Percentiles rank a stretch among this genome's conserved stretches.
These are phyloP conservation scores for Drosophila setifemur DNA, from an alignment of 1,140 invertebrate species.

Conservation along the genomic window DNA sequence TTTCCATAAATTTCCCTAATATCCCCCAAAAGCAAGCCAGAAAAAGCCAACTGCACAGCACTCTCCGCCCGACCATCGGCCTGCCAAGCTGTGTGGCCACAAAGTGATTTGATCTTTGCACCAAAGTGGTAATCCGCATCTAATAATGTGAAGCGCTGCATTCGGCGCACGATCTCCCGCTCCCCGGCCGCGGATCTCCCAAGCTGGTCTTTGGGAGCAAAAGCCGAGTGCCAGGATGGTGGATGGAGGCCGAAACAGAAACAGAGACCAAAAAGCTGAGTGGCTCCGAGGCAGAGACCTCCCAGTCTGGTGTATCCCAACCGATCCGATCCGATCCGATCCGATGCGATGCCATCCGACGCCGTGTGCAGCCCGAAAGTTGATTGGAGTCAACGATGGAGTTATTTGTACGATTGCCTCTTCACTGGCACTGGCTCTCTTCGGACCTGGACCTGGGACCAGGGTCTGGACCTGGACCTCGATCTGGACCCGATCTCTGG, in stretches of 20 bases:
- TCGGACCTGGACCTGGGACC: not conserved
- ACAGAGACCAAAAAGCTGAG: slow-evolving; percentile 24
- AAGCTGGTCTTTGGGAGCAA: slow-evolving; percentile 1
- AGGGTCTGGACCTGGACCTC: not conserved
- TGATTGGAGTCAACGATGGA: slow-evolving; percentile 81
- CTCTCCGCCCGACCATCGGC: slow-evolving; percentile 22
- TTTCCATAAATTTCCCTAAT: too few relatives aligned
- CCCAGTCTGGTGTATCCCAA: slow-evolving; percentile 53
- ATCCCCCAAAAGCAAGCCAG: too few relatives aligned
- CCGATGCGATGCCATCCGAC: slow-evolving; percentile 18
- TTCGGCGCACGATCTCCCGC: slow-evolving; percentile 71
- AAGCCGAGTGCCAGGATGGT: not conserved
- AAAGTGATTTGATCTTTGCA: slow-evolving; percentile 81
- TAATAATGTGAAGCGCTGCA: slow-evolving; percentile 80
- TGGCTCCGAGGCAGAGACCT: slow-evolving; percentile 58
- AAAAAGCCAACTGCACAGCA: slow-evolving; percentile 15
- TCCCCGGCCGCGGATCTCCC: not conserved
- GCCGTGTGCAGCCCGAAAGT: slow-evolving; percentile 54
- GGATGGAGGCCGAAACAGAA: too few relatives aligned
- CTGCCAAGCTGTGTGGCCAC: slow-evolving; percentile 50
- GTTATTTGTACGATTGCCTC: slow-evolving; percentile 76
- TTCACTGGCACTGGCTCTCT: not conserved
- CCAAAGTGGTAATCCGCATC: slow-evolving; percentile 81
- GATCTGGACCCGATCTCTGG: slow-evolving; percentile 12
- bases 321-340: not conserved